phyloP scores from a whole-genome alignment of 2,888 invertebrate genomes.

The Acleris holmiana region DNA sequence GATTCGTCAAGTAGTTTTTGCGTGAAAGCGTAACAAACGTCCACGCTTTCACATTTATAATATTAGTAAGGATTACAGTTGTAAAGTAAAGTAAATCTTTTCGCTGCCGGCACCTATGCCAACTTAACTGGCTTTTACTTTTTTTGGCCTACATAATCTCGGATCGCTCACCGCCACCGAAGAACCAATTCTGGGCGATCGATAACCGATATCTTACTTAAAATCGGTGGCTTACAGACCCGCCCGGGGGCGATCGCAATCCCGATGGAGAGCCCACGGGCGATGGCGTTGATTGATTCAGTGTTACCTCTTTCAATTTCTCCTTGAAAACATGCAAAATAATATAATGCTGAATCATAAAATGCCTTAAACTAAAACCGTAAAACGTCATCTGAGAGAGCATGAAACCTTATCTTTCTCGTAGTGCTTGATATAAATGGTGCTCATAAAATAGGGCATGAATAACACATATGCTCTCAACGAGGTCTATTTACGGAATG shows the following conservation, averaged over 20 bases:
- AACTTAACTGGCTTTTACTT: conserved; percentile 13
- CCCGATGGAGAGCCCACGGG: conserved; percentile 3
- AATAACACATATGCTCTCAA: conserved; percentile 31
- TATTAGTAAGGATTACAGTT: too few relatives aligned
- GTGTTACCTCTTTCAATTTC: conserved; percentile 1
- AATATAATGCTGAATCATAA: background rate
- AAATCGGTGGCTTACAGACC: conserved; percentile 39
- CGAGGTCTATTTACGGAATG: conserved; percentile 35
- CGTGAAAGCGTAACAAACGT: too few relatives aligned
- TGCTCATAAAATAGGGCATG: conserved; percentile 29
- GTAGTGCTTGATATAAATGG: conserved; percentile 1
- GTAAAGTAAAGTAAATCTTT: background rate
- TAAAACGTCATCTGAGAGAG: background rate
- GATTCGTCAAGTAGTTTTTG: too few relatives aligned
- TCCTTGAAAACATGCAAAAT: background rate
- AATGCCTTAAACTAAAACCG: too few relatives aligned
- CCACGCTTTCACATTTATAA: too few relatives aligned
- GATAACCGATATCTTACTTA: conserved; percentile 40
- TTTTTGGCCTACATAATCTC: conserved; percentile 34
- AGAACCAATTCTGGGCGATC: conserved; percentile 39
- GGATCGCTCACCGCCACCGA: conserved; percentile 26
- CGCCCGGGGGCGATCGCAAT: conserved; percentile 26
- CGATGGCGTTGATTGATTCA: conserved; percentile 25
- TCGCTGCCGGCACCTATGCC: background rate
- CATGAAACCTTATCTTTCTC: background rate